Base-by-base conservation (phyloP, 2,113 vertebrate genomes). In the Pluvianellus socialis region DNA sequence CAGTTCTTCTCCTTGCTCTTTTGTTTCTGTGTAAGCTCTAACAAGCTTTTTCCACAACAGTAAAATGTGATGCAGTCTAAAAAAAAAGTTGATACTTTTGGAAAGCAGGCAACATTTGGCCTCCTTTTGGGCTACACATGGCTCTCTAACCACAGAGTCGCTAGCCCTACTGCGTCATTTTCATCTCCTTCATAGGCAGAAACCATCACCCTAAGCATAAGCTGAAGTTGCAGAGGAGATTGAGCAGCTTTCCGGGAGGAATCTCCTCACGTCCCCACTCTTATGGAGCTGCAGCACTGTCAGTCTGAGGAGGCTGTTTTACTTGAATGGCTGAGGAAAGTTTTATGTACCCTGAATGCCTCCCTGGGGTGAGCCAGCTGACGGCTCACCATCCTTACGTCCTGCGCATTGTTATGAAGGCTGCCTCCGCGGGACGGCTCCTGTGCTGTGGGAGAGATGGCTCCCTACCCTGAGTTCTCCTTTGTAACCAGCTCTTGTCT, bases 231-330 rank as follows among this genome's bases (percentile, higher is more conserved):
- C 7, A 49, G 19, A 18, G 6, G 28, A 79, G 71, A 50, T 18
- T 0, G 0, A 55, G 6, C 12, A 92, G 30, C 23, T 89, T 79
- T 61, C 40, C 0, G 0, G 77, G 35, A 70, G 52, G 28, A 76
- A 40, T 71, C 30, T 66, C 20, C 44, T 89, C 40, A 17, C 3
- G 1, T 38, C 7, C 18, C 15, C n/a, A n/a, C 18, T 4, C 8
- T 62, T 13, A 18, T 0, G 4, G 40, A 92, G 13, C 32, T 83
- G 45, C 50, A 79, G 42, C 1, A 9, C 49, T 61, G 30, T 71
- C 86, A 65, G 20, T 52, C 75, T 83, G 67, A 88, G 66, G 20
- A 90, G 22, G 67, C 14, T 76, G 42, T 55, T 83, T 47, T 32
- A 73, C 62, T 42, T 90, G 73, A 88, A 68, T 47, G 42, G 45